Evolutionary conservation across 2,797 vertebrate species (phyloP).

Genomic region (Lepus townsendii): DNA sequence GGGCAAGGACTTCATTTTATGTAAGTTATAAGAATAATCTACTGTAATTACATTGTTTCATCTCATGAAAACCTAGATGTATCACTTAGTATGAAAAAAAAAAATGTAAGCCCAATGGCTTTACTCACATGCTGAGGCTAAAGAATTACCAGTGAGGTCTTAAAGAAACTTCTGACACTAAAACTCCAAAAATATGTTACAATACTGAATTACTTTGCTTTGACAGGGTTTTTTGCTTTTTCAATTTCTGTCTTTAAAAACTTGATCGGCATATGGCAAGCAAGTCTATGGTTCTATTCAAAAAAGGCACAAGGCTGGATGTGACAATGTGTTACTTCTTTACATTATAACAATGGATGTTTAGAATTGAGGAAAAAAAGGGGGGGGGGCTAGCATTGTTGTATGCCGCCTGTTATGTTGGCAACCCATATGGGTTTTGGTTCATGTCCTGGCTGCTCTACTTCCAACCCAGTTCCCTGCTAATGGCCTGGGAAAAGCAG

Average conservation of each 20-base stretch:
- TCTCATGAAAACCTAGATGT: constrained; percentile 24
- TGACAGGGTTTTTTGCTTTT: background rate
- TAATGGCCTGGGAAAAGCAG: too few relatives aligned
- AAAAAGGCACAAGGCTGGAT: background rate
- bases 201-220: background rate
- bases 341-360: background rate
- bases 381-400: too few relatives aligned
- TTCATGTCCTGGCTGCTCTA: too few relatives aligned
- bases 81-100: background rate
- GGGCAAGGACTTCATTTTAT: constrained; percentile 29
- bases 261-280: background rate
- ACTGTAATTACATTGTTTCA: constrained; percentile 44
- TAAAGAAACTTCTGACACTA: background rate
- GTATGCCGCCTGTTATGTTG: too few relatives aligned
- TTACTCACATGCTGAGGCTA: background rate
- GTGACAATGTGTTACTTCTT: background rate
- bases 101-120: background rate
- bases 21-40: constrained; percentile 55
- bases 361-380: background rate
- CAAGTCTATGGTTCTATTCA: background rate
- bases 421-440: too few relatives aligned
- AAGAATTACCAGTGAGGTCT: constrained; percentile 44
- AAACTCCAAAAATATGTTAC: constrained; percentile 15
- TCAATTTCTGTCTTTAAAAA: constrained; percentile 59
- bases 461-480: too few relatives aligned